These are phyloP conservation scores for Drosophila repleta DNA, from an alignment of 1,140 invertebrate genomes.

Conservation along the genomic window DNA sequence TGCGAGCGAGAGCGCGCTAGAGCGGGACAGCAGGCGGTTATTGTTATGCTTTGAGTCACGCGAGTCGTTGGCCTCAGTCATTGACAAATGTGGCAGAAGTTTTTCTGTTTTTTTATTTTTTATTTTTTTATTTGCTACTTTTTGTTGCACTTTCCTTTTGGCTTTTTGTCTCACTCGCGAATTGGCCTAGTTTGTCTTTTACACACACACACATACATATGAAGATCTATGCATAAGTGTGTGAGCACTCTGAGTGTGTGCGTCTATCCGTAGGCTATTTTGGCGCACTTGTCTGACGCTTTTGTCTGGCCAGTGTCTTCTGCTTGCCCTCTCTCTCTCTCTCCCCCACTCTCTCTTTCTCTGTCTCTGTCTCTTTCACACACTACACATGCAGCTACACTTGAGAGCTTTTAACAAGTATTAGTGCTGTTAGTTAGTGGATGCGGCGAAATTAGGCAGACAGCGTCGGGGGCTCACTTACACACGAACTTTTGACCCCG, in stretches of 20 bases:
- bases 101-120: conserved; percentile 39
- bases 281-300: conserved; percentile 65
- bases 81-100: conserved; percentile 73
- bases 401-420: conserved; percentile 59
- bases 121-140: conserved; percentile 35
- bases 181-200: conserved; percentile 76
- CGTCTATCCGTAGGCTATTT: conserved; percentile 52
- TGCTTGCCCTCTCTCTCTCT: conserved; percentile 5
- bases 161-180: conserved; percentile 45
- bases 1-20: not conserved
- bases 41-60: conserved; percentile 55
- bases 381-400: conserved; percentile 44
- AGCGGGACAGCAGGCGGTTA: conserved; percentile 8
- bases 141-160: conserved; percentile 45
- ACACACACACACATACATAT: conserved; percentile 12
- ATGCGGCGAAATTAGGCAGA: conserved; percentile 70
- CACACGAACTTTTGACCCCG: conserved; percentile 80
- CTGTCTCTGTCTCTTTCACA: conserved; percentile 4
- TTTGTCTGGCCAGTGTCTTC: conserved; percentile 59
- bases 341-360: conserved; percentile 1
- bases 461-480: conserved; percentile 15
- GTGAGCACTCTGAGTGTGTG: conserved; percentile 6
- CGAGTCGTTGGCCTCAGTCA: conserved; percentile 66
- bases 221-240: not conserved
- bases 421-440: conserved; percentile 51